phyloP scores from a whole-genome alignment of 92 coral and sea anemone genomes.

The Palythoa heliodiscus region DNA sequence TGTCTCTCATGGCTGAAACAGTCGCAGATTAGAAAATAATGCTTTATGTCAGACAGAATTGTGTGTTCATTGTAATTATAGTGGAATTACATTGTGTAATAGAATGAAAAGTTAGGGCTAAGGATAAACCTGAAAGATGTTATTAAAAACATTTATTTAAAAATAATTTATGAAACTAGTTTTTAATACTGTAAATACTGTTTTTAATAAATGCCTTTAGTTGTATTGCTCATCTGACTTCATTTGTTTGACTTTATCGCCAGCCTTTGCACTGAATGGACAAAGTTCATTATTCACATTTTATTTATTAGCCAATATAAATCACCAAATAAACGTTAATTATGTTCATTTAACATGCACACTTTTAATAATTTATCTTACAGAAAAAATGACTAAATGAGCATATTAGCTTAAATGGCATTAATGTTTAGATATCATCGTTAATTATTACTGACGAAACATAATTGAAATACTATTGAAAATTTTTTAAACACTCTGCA shows the following conservation, averaged over 20 bases:
- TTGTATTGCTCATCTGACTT: constrained; percentile 1
- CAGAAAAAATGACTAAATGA: background rate
- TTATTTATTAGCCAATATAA: background rate
- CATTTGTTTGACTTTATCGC: background rate
- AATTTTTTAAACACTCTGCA: background rate
- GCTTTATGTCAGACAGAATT: background rate
- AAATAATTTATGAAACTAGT: background rate
- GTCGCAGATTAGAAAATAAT: background rate
- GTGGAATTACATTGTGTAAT: constrained; percentile 1
- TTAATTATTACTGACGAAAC: constrained; percentile 2
- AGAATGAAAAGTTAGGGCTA: background rate
- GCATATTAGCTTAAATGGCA: constrained; percentile 1
- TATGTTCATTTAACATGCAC: background rate
- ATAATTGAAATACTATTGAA: background rate
- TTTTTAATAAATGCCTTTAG: background rate
- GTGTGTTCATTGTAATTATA: background rate
- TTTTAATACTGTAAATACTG: constrained; percentile 1
- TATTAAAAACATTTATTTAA: background rate
- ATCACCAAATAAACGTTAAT: background rate
- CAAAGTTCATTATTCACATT: constrained; percentile 2
- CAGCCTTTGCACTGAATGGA: constrained; percentile 3
- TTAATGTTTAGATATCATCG: background rate
- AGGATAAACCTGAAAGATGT: background rate
- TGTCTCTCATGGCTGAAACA: background rate
- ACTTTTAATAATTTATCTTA: too few species aligned